These are phyloP conservation scores for Prionace glauca DNA, from an alignment of 2,797 vertebrate genomes.

Conservation along the genomic window DNA sequence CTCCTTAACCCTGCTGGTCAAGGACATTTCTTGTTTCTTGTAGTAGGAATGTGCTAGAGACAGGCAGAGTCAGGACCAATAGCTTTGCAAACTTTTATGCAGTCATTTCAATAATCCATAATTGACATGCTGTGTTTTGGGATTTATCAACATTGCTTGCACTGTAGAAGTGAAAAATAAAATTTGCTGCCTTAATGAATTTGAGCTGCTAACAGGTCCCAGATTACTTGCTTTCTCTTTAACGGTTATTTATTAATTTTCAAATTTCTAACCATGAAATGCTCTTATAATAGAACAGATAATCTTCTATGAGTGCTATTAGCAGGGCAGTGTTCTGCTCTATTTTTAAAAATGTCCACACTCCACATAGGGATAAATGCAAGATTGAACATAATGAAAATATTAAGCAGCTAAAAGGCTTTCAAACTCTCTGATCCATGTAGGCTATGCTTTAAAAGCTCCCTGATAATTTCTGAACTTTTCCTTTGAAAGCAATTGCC, in stretches of 20 bases:
- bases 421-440: not conserved
- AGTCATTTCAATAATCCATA: not conserved
- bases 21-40: not conserved
- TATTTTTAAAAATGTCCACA: not conserved
- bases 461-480: not conserved
- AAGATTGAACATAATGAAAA: conserved; percentile 30
- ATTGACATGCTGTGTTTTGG: not conserved
- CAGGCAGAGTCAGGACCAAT: not conserved
- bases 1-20: no score
- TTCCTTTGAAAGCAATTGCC: not conserved
- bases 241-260: not conserved
- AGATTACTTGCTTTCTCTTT: not conserved
- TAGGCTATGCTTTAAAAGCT: not conserved
- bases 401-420: not conserved
- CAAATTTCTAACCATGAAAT: not conserved
- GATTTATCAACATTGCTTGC: not conserved
- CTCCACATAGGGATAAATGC: not conserved
- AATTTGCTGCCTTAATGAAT: not conserved
- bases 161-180: not conserved
- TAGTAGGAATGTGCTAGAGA: not conserved
- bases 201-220: not conserved
- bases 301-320: not conserved
- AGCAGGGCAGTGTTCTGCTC: not conserved
- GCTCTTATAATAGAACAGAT: not conserved
- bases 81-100: not conserved